These are phyloP conservation scores for Erinaceus europaeus DNA, from an alignment of 2,113 vertebrate genomes.

Conservation along the genomic window DNA sequence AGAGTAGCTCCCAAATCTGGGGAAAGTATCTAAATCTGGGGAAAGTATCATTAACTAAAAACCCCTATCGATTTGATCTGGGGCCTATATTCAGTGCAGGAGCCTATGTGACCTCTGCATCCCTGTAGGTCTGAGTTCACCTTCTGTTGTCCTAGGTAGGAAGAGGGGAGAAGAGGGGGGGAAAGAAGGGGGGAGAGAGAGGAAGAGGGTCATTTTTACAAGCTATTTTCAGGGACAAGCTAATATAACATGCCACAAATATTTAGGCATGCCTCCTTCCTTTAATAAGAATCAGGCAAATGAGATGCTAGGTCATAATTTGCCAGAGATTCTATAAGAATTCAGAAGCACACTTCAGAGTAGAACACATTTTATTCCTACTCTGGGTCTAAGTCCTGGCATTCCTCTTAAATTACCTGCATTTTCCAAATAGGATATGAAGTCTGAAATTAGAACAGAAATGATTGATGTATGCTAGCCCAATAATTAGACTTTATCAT, in stretches of 20 bases:
- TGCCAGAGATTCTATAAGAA: background rate
- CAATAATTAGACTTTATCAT: background rate
- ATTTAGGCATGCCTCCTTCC: background rate
- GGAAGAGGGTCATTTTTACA: background rate
- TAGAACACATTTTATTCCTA: background rate
- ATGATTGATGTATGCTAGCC: background rate
- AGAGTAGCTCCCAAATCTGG: too few relatives aligned
- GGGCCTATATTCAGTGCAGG: too few relatives aligned
- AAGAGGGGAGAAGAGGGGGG: too few relatives aligned
- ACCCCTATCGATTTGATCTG: too few relatives aligned
- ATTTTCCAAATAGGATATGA: background rate
- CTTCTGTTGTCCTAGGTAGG: too few relatives aligned
- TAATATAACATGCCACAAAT: background rate
- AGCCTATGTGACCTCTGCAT: too few relatives aligned
- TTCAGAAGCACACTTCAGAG: background rate
- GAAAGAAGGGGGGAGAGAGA: too few relatives aligned
- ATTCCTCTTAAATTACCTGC: background rate
- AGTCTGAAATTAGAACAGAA: constrained; percentile 16
- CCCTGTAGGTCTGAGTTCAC: too few relatives aligned
- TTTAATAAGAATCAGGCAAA: background rate
- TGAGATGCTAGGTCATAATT: background rate
- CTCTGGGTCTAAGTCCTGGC: background rate
- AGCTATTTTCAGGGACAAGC: background rate
- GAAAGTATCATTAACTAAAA: too few relatives aligned
- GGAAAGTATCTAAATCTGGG: too few relatives aligned